Conservation (phyloP, 2,797 vertebrate species). For the Sebastes oblongus region DNA sequence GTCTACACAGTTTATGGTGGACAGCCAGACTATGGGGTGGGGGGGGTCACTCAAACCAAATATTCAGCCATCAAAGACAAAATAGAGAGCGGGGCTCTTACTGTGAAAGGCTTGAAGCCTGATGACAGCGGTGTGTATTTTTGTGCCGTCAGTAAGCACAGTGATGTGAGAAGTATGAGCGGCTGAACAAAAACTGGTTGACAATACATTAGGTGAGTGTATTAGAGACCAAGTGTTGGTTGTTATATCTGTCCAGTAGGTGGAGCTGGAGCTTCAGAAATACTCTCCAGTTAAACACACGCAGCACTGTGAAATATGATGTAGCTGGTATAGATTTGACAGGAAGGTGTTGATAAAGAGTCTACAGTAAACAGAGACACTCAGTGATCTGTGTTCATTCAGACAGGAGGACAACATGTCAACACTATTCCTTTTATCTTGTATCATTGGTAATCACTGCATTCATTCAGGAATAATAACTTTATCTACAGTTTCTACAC, state of each 20-base stretch:
- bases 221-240: not conserved
- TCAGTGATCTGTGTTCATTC: not conserved
- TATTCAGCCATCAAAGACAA: constrained; percentile 16
- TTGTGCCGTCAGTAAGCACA: not conserved
- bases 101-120: constrained; percentile 2
- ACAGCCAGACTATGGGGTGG: not conserved
- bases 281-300: not conserved
- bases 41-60: not conserved
- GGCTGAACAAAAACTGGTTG: not conserved
- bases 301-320: not conserved
- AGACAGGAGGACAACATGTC: constrained; percentile 18
- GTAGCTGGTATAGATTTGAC: not conserved
- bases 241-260: constrained; percentile 32
- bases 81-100: not conserved
- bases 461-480: not conserved
- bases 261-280: constrained; percentile 45
- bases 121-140: not conserved
- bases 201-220: not conserved
- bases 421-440: not conserved
- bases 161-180: not conserved
- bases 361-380: too few species aligned
- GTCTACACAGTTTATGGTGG: not conserved
- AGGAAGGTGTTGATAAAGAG: too few species aligned
- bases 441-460: constrained; percentile 16
- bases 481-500: not conserved